phyloP scores from a whole-genome alignment of 2,888 invertebrate genomes.

The Tipula unca region DNA sequence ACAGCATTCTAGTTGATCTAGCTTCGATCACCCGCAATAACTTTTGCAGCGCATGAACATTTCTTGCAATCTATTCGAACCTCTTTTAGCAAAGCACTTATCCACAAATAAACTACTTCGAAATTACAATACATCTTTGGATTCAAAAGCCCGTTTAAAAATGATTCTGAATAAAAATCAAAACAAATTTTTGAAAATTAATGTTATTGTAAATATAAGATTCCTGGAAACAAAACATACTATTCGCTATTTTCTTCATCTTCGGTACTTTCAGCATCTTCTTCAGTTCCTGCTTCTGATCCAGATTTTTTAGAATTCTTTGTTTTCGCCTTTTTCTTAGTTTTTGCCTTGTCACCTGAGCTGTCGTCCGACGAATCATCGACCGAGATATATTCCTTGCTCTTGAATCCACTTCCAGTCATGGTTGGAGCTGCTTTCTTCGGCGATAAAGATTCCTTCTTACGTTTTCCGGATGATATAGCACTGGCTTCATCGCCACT shows the following conservation, averaged over 20 bases:
- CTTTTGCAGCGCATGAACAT: too few relatives aligned
- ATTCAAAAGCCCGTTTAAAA: too few relatives aligned
- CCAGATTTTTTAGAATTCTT: neutral
- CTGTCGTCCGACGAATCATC: constrained; percentile 57
- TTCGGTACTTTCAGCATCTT: neutral
- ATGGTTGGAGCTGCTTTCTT: neutral
- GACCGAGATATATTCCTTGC: constrained; percentile 86
- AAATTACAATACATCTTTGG: too few relatives aligned
- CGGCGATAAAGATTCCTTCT: neutral
- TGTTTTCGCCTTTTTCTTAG: constrained; percentile 31
- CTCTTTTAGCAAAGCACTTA: too few relatives aligned
- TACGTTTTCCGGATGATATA: constrained; percentile 20
- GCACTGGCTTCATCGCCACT: constrained; percentile 24
- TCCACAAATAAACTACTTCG: too few relatives aligned
- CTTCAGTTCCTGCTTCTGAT: constrained; percentile 8
- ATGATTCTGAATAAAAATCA: too few relatives aligned
- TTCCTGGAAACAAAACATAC: neutral
- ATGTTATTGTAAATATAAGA: neutral
- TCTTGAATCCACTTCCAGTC: constrained; percentile 55
- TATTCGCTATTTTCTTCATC: constrained; percentile 18
- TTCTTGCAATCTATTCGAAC: too few relatives aligned
- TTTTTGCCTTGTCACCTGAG: constrained; percentile 32
- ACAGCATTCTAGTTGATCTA: too few relatives aligned
- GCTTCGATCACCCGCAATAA: too few relatives aligned
- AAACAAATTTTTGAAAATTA: neutral